phyloP scores from a whole-genome alignment of 2,888 invertebrate species.

The Schizaphis graminum region DNA sequence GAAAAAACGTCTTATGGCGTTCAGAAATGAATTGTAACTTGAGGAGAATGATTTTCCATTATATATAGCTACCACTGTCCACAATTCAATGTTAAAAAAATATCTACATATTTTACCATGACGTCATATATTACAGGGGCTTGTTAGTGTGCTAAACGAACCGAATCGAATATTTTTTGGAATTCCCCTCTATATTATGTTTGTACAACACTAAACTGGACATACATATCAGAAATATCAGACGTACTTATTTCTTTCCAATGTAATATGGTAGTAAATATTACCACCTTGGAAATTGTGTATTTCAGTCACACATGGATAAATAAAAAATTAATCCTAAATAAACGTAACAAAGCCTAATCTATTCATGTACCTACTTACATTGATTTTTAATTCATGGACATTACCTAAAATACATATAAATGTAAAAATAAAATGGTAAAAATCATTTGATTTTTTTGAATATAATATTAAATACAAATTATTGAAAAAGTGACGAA shows the following conservation, averaged over 20 bases:
- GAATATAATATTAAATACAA: background rate
- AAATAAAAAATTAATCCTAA: conserved; percentile 25
- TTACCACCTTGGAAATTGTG: conserved; percentile 32
- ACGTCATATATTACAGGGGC: background rate
- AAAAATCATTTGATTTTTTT: background rate
- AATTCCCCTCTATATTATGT: conserved; percentile 22
- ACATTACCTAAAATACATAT: background rate
- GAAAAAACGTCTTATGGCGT: background rate
- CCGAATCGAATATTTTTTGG: conserved; percentile 48
- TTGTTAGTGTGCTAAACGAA: conserved; percentile 34
- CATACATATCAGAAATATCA: background rate
- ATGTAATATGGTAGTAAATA: background rate
- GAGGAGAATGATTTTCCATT: background rate
- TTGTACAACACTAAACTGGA: background rate
- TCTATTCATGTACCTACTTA: background rate
- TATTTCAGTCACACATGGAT: conserved; percentile 28
- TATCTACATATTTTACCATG: background rate
- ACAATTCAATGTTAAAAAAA: background rate
- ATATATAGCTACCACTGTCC: conserved; percentile 29
- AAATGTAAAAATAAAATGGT: background rate
- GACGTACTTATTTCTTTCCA: background rate
- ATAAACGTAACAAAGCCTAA: background rate
- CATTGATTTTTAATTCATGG: background rate
- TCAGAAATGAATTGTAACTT: conserved; percentile 13
- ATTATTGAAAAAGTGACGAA: background rate